Evolutionary conservation across 1,140 invertebrate genomes (phyloP), one percentile per base, ranked within the genome.

Genomic region (Dolichoris vasculosae): DNA sequence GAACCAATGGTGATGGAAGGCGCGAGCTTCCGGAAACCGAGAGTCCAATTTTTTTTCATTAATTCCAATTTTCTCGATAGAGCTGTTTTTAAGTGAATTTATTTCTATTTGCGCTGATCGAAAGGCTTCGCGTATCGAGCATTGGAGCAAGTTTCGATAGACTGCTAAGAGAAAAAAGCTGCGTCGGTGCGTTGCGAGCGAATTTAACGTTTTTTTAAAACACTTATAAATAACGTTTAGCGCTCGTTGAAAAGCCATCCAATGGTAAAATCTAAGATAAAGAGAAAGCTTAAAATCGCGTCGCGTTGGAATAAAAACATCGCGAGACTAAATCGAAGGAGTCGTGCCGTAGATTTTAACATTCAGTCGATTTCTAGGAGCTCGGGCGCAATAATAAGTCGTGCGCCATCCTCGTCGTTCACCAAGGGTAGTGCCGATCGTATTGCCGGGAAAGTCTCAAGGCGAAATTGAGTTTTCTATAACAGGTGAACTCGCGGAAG

Each of bases 401-500:
- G 63, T 17, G 20, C 32, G 35, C 2, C 63, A 23, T 78, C 76
- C 17, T 63, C 32, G 67, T 40, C 71, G 55, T 77, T 83, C 77
- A 59, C 55, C 6, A 0, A 73, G n/a, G 13, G 55, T 23, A 51
- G 26, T 30, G 15, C 30, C 20, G 78, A 77, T 80, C 83, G 64
- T 80, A 84, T 71, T 79, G 46, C 77, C n/a, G 30, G 51, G 2
- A 81, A 82, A 76, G 67, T 85, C 77, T 85, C 40, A 17, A 26
- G 55, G 26, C 43, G 71, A 89, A 89, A 89, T 89, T 78, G 85
- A 89, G 84, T 88, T 89, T 89, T 89, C 84, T 87, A 77, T 79
- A 63, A 64, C 71, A 88, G 85, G 86, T 87, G 80, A 86, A 86
- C 86, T 88, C 86, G 86, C 87, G 88, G 87, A 89, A 89, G 87